Conservation (phyloP, 2,888 invertebrate species). For the Ethmia dodecea region DNA sequence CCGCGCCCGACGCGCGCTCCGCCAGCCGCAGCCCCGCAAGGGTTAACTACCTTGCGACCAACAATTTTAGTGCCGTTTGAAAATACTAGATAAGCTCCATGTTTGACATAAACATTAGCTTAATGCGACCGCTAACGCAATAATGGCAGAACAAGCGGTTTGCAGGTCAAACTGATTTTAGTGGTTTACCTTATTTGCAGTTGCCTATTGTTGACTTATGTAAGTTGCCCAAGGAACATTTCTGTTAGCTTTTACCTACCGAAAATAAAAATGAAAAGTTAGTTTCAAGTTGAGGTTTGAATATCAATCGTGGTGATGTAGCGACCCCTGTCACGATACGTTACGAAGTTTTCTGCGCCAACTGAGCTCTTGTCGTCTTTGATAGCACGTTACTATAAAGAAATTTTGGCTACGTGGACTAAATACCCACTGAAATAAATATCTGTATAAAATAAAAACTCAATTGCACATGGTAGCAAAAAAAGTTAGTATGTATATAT, state of each 20-base stretch:
- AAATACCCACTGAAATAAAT: too few species aligned
- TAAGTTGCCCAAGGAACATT: too few species aligned
- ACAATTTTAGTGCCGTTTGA: constrained; percentile 69
- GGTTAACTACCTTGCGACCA: constrained; percentile 72
- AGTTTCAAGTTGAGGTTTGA: constrained; percentile 7
- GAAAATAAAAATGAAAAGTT: too few species aligned
- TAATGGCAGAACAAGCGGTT: constrained; percentile 45
- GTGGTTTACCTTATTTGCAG: constrained; percentile 24
- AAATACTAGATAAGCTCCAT: constrained; percentile 67
- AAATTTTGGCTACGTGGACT: neutral
- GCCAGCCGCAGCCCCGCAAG: constrained; percentile 45
- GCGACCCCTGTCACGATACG: constrained; percentile 11
- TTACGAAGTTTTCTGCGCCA: constrained; percentile 13
- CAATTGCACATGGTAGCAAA: too few species aligned
- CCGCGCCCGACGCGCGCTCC: constrained; percentile 33
- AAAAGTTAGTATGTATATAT: too few species aligned
- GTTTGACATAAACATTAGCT: constrained; percentile 66
- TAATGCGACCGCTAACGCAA: constrained; percentile 57
- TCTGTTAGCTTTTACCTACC: too few species aligned
- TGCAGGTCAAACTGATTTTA: constrained; percentile 8
- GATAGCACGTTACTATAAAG: constrained; percentile 3
- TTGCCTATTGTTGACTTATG: too few species aligned
- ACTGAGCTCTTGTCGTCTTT: constrained; percentile 10
- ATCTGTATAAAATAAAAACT: too few species aligned
- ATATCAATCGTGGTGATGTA: constrained; percentile 14